Base-by-base conservation (phyloP, 2,797 vertebrate genomes). In the Phalanger gymnotis region DNA sequence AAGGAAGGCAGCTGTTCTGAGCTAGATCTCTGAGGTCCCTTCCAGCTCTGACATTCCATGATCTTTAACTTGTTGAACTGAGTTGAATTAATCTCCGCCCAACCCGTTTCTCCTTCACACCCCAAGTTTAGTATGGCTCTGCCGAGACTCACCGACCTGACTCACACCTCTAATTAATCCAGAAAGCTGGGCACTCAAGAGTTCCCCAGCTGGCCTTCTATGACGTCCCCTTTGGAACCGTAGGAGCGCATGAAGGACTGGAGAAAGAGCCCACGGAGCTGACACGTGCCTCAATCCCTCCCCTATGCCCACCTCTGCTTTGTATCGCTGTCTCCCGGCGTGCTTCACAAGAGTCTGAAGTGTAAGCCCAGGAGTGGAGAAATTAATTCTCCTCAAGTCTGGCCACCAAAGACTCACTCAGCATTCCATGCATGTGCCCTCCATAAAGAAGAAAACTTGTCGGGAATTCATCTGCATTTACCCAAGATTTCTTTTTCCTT, bases 351-450 rank as follows among this genome's bases (percentile, higher is more conserved):
- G 10, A 87, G 40, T 3, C 73, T 47, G 73, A 51, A 87, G 28
- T 28, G 40, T 87, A 87, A 87, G 22, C 73, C 73, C 73, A 87
- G 40, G 25, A 87, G 22, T 51, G 25, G 40, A 87, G 73, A 51
- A 87, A 87, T 87, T 87, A 87, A 87, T 87, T 87, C 73, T 47
- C 73, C 73, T 87, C 73, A 87, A 87, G 40, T 87, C 73, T 87
- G 73, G 40, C 73, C 30, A 81, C 73, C 73, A 81, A 81, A 81
- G 73, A 81, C 40, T 87, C 73, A 87, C 40, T 87, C 40, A 51
- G 73, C 40, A 87, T 87, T 87, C 73, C 2, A 12, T 51, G 40
- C 73, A 51, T 87, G 73, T 47, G 19, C 40, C 73, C 73, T 87
- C 73, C 40, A 47, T 47, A 87, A 87, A 87, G 73, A 87, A 87